Percentiles rank a stretch among this genome's conserved stretches.
These are phyloP conservation scores for Elanoides forficatus DNA, from an alignment of 2,113 vertebrate species.

Conservation along the genomic window DNA sequence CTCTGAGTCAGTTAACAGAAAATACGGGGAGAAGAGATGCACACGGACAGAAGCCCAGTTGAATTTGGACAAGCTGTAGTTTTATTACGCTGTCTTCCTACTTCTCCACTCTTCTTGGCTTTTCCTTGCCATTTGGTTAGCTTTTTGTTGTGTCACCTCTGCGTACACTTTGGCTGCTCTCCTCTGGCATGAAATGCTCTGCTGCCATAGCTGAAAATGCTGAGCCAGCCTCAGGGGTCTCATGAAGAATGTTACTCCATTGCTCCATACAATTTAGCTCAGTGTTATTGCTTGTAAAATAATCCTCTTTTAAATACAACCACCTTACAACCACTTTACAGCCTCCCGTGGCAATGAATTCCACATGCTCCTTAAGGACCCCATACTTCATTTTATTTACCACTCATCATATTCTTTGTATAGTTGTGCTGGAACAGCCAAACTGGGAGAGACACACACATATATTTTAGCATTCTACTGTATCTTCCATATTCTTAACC, in stretches of 20 bases:
- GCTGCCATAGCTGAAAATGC: constrained; percentile 19
- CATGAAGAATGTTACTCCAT: constrained; percentile 23
- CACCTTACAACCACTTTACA: constrained; percentile 36
- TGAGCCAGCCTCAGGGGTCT: constrained; percentile 49
- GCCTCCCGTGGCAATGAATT: constrained; percentile 42
- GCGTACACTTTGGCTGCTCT: background rate
- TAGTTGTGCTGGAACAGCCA: background rate
- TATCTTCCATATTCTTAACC: background rate
- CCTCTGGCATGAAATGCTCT: background rate
- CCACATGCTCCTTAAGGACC: constrained; percentile 34
- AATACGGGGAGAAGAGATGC: background rate
- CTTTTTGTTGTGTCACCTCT: background rate
- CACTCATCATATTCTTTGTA: background rate
- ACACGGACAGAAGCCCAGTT: background rate
- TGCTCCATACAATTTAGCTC: constrained; percentile 30
- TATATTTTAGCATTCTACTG: background rate
- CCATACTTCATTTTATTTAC: constrained; percentile 19
- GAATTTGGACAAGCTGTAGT: background rate
- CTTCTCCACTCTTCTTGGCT: background rate
- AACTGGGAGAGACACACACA: background rate
- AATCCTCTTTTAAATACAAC: constrained; percentile 59
- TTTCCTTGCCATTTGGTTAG: background rate
- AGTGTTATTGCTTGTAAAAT: constrained; percentile 57
- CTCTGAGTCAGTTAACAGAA: background rate
- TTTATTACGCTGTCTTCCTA: background rate